Percentiles rank a stretch among this genome's conserved stretches.
These are phyloP conservation scores for Uloborus plumipes DNA, from an alignment of 2,888 invertebrate species.

Conservation along the genomic window DNA sequence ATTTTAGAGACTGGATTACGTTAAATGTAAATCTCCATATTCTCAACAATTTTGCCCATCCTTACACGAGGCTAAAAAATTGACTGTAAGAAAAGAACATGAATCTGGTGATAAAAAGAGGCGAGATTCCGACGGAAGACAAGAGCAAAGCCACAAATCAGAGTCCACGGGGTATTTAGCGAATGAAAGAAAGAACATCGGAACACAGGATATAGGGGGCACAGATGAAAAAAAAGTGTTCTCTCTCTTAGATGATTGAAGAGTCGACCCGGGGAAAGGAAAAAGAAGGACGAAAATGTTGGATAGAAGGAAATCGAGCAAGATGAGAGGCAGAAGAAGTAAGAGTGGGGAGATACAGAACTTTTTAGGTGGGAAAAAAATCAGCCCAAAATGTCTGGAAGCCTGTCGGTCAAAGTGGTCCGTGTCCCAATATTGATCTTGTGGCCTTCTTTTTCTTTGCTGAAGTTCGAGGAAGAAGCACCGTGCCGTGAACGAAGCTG, in stretches of 20 bases:
- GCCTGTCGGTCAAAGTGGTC: slow-evolving; percentile 36
- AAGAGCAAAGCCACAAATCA: slow-evolving; percentile 53
- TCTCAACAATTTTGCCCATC: too few species aligned
- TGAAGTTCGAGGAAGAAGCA: slow-evolving; percentile 53
- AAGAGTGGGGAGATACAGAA: slow-evolving; percentile 19
- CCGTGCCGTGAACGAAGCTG: slow-evolving; percentile 41
- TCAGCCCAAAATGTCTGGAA: slow-evolving; percentile 54
- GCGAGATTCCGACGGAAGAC: slow-evolving; percentile 34
- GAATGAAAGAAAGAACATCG: slow-evolving; percentile 38
- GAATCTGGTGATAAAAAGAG: slow-evolving; percentile 7
- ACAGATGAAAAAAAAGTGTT: slow-evolving; percentile 13
- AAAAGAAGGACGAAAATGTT: slow-evolving; percentile 58
- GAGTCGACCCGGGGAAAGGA: slow-evolving; percentile 49
- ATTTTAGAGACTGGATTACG: too few species aligned
- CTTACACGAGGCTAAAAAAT: too few species aligned
- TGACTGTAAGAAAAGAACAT: slow-evolving; percentile 7
- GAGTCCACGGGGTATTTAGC: slow-evolving; percentile 58
- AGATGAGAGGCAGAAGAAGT: slow-evolving; percentile 48
- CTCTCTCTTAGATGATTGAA: slow-evolving; percentile 45
- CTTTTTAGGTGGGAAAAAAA: slow-evolving; percentile 41
- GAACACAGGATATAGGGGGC: not conserved
- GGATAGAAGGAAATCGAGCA: slow-evolving; percentile 53
- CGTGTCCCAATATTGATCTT: slow-evolving; percentile 53
- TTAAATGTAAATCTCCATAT: too few species aligned
- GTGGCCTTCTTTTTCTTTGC: slow-evolving; percentile 40